Evolutionary conservation across 2,888 invertebrate genomes (phyloP).

Genomic region (Erynnis tages): DNA sequence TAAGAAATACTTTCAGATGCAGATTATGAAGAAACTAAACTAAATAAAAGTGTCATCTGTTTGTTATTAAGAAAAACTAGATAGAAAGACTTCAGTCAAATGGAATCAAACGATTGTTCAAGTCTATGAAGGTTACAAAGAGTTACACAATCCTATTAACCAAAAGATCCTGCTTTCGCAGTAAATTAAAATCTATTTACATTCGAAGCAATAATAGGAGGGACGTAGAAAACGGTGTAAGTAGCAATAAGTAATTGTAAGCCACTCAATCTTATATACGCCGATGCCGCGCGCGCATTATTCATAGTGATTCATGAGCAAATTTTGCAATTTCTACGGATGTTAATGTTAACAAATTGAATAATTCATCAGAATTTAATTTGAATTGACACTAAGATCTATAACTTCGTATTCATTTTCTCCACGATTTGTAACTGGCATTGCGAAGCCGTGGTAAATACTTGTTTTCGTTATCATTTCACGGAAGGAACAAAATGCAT

Average conservation of each 20-base stretch:
- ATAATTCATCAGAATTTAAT: conserved; percentile 21
- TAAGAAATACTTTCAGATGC: neutral
- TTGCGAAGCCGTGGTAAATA: no score
- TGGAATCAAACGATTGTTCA: no score
- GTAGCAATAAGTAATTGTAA: conserved; percentile 16
- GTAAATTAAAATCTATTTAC: conserved; percentile 1
- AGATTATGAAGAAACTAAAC: no score
- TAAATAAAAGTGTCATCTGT: no score
- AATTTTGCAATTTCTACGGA: conserved; percentile 20
- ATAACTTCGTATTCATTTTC: conserved; percentile 5
- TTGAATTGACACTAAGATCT: conserved; percentile 6
- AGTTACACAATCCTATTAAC: conserved; percentile 6
- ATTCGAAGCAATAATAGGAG: neutral
- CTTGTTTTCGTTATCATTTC: no score
- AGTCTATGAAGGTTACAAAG: no score
- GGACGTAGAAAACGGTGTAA: conserved; percentile 10
- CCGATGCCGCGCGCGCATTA: conserved; percentile 12
- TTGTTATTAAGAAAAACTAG: no score
- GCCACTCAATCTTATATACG: conserved; percentile 17
- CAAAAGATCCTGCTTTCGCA: neutral
- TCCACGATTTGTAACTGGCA: neutral
- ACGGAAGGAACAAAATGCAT: no score
- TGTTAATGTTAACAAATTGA: conserved; percentile 20
- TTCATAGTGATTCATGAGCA: conserved; percentile 23
- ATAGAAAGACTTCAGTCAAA: no score